These are phyloP conservation scores for Tragopan temminckii DNA, from an alignment of 2,797 vertebrate genomes.

Conservation along the genomic window DNA sequence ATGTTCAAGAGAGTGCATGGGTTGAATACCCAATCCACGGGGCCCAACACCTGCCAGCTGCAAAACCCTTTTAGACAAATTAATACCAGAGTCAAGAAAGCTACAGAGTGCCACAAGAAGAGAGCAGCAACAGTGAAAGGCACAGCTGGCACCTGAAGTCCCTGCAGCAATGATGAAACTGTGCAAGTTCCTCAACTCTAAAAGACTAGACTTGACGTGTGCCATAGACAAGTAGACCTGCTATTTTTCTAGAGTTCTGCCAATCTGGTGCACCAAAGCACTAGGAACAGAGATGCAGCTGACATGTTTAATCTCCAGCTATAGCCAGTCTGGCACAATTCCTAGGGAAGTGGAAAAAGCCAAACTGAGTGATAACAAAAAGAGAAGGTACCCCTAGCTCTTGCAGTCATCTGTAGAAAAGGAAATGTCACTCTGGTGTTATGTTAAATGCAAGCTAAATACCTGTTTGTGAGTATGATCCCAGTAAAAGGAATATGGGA, in stretches of 20 bases:
- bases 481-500: neutral
- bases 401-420: neutral
- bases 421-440: neutral
- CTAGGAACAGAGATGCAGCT: neutral
- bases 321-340: neutral
- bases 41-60: neutral
- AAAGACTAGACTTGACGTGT: neutral
- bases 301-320: neutral
- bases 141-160: neutral
- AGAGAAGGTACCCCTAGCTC: neutral
- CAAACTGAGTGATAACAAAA: rapidly evolving
- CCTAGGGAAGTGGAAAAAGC: neutral
- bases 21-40: neutral
- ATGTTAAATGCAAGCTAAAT: neutral
- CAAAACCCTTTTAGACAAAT: neutral
- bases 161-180: neutral
- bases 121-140: neutral
- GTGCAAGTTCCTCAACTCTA: neutral
- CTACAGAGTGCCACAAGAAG: neutral
- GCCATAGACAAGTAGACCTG: rapidly evolving
- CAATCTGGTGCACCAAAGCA: neutral
- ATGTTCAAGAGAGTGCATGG: neutral
- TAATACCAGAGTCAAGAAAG: neutral
- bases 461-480: neutral
- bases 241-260: neutral